Conservation (phyloP, 2,797 vertebrate species). For the Oreonectes daqikongensis region DNA sequence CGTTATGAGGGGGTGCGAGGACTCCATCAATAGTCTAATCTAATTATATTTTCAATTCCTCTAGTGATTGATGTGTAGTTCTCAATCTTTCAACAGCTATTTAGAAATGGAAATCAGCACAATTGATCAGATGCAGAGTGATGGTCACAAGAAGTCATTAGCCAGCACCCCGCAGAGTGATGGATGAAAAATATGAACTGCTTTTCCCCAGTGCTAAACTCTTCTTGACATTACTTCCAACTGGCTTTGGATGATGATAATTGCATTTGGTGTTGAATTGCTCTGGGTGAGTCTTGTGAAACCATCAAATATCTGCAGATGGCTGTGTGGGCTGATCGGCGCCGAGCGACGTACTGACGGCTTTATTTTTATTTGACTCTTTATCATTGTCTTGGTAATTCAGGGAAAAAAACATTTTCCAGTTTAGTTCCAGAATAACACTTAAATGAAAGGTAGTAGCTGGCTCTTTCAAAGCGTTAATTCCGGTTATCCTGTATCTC, state of each 20-base stretch:
- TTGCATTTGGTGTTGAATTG: slow-evolving; percentile 41
- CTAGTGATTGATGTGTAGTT: slow-evolving; percentile 26
- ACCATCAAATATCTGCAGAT: slow-evolving; percentile 44
- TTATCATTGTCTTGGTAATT: slow-evolving; percentile 25
- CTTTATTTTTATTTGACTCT: slow-evolving; percentile 41
- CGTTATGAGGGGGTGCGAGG: neutral
- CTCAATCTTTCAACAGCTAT: slow-evolving; percentile 37
- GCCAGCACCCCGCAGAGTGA: slow-evolving; percentile 41
- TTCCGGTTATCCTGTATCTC: neutral
- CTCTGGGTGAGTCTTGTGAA: slow-evolving; percentile 41
- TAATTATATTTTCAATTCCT: slow-evolving; percentile 31
- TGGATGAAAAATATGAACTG: slow-evolving; percentile 46
- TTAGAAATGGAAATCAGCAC: slow-evolving; percentile 39
- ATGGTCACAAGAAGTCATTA: slow-evolving; percentile 46
- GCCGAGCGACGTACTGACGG: neutral
- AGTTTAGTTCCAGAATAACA: neutral
- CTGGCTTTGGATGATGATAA: slow-evolving; percentile 45
- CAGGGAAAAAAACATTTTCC: neutral
- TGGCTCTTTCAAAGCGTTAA: neutral
- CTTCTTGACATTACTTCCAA: slow-evolving; percentile 46
- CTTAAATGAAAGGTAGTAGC: neutral
- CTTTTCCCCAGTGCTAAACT: slow-evolving; percentile 41
- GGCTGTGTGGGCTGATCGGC: slow-evolving; percentile 39
- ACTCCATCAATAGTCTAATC: slow-evolving; percentile 20
- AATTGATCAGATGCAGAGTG: slow-evolving; percentile 41